These are phyloP conservation scores for Stenopsyche tienmushanensis DNA, from an alignment of 1,140 invertebrate genomes.

Conservation along the genomic window DNA sequence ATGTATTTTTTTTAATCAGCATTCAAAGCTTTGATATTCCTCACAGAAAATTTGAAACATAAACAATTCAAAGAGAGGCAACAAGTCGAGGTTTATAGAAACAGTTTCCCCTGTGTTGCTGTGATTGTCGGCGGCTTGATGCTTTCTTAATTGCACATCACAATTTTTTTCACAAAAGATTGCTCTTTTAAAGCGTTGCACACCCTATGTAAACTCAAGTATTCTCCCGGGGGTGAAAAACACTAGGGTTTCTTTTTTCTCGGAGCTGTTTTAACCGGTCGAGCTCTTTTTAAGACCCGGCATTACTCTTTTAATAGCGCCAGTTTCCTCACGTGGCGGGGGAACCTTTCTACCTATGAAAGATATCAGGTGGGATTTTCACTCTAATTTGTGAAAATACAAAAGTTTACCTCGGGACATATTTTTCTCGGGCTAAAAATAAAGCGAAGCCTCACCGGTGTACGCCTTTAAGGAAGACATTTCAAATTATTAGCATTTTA, in stretches of 20 bases:
- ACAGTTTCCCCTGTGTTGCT: too few species aligned
- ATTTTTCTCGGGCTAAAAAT: background rate
- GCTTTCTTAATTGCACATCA: background rate
- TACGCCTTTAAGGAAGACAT: too few species aligned
- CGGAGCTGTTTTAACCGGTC: background rate
- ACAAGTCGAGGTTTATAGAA: too few species aligned
- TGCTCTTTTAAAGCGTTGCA: background rate
- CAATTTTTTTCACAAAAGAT: background rate
- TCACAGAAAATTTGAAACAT: too few species aligned
- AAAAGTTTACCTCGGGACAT: constrained; percentile 1
- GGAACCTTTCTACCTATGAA: background rate
- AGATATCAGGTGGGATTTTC: background rate
- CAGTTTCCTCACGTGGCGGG: background rate
- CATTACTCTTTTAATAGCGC: background rate
- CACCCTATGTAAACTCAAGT: background rate
- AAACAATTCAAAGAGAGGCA: too few species aligned
- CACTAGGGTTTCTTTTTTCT: background rate
- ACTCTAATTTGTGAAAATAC: constrained; percentile 6
- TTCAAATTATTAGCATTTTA: too few species aligned
- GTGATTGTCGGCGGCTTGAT: background rate
- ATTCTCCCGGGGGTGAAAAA: background rate
- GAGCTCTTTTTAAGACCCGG: background rate
- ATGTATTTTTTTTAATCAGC: too few species aligned
- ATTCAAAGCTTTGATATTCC: too few species aligned
- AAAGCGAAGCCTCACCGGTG: too few species aligned